Percentiles rank a stretch among this genome's conserved stretches.
These are phyloP conservation scores for Oryctolagus cuniculus DNA, from an alignment of 2,113 vertebrate genomes.

Conservation along the genomic window mOryCun1.1 NC_091450.1:54513501-54514000, in stretches of 20 bases:
- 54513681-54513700: neutral
- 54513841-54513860: neutral
- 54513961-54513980: neutral
- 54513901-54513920: neutral
- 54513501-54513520: no score
- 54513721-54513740: neutral
- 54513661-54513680: neutral
- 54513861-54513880: neutral
- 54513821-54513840: neutral
- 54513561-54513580: no score
- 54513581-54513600: no score
- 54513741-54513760: neutral
- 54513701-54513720: neutral
- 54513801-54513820: neutral
- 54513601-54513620: no score
- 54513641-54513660: no score
- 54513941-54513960: neutral
- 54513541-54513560: no score
- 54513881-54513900: neutral
- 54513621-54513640: no score
- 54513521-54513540: no score
- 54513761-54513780: conserved; percentile 5
- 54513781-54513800: conserved; percentile 3
- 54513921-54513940: neutral
- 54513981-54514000: neutral